Evolutionary conservation across 2,797 vertebrate genomes (phyloP), one percentile per base, ranked within the genome.

Genomic region (Scarus forsteni): DNA sequence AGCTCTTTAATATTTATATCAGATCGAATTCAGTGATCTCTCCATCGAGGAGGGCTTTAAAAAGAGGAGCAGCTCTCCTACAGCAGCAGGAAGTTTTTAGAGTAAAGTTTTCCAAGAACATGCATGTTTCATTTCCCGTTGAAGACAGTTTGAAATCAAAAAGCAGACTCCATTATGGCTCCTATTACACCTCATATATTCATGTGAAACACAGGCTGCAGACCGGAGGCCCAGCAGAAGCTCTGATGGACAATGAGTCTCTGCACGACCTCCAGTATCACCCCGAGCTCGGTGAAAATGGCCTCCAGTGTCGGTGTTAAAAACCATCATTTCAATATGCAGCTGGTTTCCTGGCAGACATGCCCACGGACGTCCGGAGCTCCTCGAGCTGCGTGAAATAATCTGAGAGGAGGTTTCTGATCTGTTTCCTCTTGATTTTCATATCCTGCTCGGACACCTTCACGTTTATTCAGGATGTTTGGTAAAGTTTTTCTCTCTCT

Each of bases 171-270:
- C 3, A 87, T 85, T 55, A 78, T 43, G 83, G 71, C 35, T 54
- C 34, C 36, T 54, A 54, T 54, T n/a, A 66, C 85, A 74, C 83
- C 73, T 80, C 60, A 6, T 38, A 59, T 77, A 64, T 81, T 53
- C 57, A 50, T 76, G 81, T 64, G 83, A 85, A 46, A 8, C 44
- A 3, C 4, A 6, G 0, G 0, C 51, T 14, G 64, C 54, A 7
- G 42, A 10, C 64, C 0, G 61, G 12, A 3, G 16, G 2, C 4
- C 9, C 60, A 60, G 50, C 50, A 34, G 18, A 15, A 49, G 45
- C 38, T 3, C 60, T 42, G 75, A 72, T 49, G 74, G 67, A 70
- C 72, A 2, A 81, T 80, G 73, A 66, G 87, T 80, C 77, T 86
- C 79, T 12, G 61, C 87, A 84, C 54, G 53, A 81, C 83, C 83